Conservation (phyloP, 2,797 vertebrate species). For the Platalea minor region DNA sequence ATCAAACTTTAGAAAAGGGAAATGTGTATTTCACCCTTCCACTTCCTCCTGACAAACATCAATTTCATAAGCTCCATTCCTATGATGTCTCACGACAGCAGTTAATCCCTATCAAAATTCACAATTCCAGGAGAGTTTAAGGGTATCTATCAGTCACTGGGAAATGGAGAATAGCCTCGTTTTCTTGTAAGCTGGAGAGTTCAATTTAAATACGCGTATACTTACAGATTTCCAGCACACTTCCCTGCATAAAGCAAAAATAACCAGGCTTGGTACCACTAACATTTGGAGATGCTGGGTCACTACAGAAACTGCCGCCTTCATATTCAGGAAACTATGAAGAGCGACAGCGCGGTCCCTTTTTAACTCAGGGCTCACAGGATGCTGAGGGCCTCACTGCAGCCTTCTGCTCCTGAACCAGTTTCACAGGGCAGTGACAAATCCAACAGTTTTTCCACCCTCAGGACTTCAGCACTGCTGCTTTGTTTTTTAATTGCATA, state of each 20-base stretch:
- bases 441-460: neutral
- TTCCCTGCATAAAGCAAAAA: neutral
- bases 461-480: neutral
- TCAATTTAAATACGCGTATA: neutral
- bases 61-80: neutral
- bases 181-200: neutral
- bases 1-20: neutral
- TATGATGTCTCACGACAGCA: neutral
- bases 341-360: accelerated
- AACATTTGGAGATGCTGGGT: neutral
- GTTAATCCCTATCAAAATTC: neutral
- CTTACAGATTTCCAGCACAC: neutral
- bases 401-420: neutral
- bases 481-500: neutral
- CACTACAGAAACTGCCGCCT: neutral
- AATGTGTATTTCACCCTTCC: neutral
- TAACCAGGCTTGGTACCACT: neutral
- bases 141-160: neutral
- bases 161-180: neutral
- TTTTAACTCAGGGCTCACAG: neutral
- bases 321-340: neutral
- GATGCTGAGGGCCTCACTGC: neutral
- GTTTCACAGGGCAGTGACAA: neutral
- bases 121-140: neutral
- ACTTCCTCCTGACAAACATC: neutral